Conservation (phyloP, 2,888 invertebrate genomes). For the Oscheius sp. region DNA sequence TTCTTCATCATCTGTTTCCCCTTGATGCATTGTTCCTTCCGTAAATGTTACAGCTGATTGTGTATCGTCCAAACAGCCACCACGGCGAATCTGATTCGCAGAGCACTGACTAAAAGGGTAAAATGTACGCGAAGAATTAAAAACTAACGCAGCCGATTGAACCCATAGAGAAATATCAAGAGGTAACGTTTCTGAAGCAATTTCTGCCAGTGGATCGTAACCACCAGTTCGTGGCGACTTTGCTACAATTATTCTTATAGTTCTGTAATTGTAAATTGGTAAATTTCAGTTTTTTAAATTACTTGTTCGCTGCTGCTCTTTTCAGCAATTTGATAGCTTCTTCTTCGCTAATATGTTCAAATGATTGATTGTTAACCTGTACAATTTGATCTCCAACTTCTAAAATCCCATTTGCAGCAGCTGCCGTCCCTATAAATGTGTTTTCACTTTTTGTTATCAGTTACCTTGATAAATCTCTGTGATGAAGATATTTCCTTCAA, state of each 20-base stretch:
- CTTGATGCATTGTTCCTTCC: conserved; percentile 47
- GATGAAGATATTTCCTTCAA: conserved; percentile 63
- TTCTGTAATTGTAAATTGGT: too few relatives aligned
- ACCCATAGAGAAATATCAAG: conserved; percentile 59
- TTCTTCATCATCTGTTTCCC: conserved; percentile 50
- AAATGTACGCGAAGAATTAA: background rate
- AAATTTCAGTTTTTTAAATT: background rate
- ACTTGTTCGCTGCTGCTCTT: conserved; percentile 49
- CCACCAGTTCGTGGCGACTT: conserved; percentile 45
- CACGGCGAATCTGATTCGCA: conserved; percentile 35
- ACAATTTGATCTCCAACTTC: conserved; percentile 67
- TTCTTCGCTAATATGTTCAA: conserved; percentile 59
- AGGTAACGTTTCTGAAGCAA: conserved; percentile 64
- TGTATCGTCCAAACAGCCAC: conserved; percentile 30
- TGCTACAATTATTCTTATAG: conserved; percentile 58
- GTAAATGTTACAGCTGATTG: conserved; percentile 47
- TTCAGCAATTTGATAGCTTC: conserved; percentile 55
- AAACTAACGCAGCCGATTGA: conserved; percentile 46
- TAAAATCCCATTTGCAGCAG: conserved; percentile 54
- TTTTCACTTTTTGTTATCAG: background rate
- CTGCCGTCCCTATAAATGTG: conserved; percentile 56
- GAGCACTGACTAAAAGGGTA: conserved; percentile 42
- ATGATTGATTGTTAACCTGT: conserved; percentile 62
- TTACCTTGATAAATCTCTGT: conserved; percentile 49
- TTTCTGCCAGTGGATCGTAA: conserved; percentile 57